phyloP scores from a whole-genome alignment of 2,888 invertebrate species.

The Liodrosophila aerea region DNA sequence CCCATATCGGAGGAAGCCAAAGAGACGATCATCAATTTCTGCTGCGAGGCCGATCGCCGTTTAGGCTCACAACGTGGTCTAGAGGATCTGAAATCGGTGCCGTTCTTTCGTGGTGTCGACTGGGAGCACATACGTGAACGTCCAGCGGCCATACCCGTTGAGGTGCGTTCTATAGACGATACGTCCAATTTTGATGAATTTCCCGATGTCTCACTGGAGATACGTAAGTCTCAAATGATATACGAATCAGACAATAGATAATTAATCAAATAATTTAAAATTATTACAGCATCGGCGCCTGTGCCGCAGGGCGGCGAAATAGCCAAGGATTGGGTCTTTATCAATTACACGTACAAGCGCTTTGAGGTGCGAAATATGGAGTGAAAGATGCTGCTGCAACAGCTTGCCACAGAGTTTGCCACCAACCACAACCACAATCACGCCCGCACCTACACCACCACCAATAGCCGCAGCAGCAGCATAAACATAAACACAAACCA shows the following conservation, averaged over 20 bases:
- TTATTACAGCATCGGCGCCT: slow-evolving; percentile 89
- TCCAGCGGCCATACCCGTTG: slow-evolving; percentile 98
- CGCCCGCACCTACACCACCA: slow-evolving; percentile 19
- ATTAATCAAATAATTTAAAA: background rate
- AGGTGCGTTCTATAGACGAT: slow-evolving; percentile 99
- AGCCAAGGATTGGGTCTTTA: slow-evolving; percentile 99
- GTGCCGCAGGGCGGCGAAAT: slow-evolving; percentile 95
- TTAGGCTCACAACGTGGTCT: slow-evolving; percentile 94
- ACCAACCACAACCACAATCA: slow-evolving; percentile 14
- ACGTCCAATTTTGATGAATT: slow-evolving; percentile 99
- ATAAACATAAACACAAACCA: slow-evolving; percentile 35
- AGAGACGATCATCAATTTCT: slow-evolving; percentile 97
- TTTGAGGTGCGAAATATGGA: slow-evolving; percentile 89
- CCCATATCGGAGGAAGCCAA: slow-evolving; percentile 99
- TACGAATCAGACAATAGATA: slow-evolving; percentile 59
- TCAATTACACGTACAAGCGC: slow-evolving; percentile 99
- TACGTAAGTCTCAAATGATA: slow-evolving; percentile 88
- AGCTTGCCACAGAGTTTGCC: slow-evolving; percentile 55
- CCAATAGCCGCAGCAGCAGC: slow-evolving; percentile 25
- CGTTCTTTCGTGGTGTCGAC: slow-evolving; percentile 98
- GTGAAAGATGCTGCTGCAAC: slow-evolving; percentile 62
- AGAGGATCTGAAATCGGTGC: slow-evolving; percentile 95
- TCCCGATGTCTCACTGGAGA: slow-evolving; percentile 98
- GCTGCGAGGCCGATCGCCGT: slow-evolving; percentile 97
- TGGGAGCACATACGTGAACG: slow-evolving; percentile 99